A percentile compares a stretch with the other conserved stretches of the same genome.
Evolutionary conservation across 2,888 invertebrate genomes (phyloP).

Genomic region (Sinelater perroti): DNA sequence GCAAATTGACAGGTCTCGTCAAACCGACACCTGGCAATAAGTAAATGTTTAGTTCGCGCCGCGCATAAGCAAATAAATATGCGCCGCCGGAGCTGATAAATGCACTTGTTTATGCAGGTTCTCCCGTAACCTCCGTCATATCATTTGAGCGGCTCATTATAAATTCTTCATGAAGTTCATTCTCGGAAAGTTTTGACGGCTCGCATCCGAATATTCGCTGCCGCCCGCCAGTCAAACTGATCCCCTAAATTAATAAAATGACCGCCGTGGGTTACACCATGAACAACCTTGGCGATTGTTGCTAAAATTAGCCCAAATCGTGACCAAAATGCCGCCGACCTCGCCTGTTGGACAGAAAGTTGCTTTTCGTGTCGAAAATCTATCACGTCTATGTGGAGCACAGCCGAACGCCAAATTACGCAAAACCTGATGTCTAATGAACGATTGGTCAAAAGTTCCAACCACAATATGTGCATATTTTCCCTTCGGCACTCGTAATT

Average conservation of each 20-base stretch:
- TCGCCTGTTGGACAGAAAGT: too few species aligned
- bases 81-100: neutral
- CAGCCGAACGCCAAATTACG: too few species aligned
- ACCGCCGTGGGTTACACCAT: constrained; percentile 1
- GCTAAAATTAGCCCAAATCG: constrained; percentile 11
- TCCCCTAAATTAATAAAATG: constrained; percentile 21
- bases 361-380: too few species aligned
- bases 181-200: neutral
- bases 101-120: constrained; percentile 12
- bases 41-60: constrained; percentile 2
- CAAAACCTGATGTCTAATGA: too few species aligned
- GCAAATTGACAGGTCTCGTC: constrained; percentile 12
- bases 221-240: constrained; percentile 16
- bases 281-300: constrained; percentile 1
- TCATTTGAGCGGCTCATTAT: neutral
- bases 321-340: too few species aligned
- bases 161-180: constrained; percentile 5
- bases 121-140: neutral
- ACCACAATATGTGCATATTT: too few species aligned
- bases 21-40: constrained; percentile 1
- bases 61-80: constrained; percentile 5
- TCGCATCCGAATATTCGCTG: neutral
- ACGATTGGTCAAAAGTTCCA: too few species aligned
- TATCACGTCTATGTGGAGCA: too few species aligned
- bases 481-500: too few species aligned